Conservation (phyloP, 2,113 vertebrate species). For the Cyphomyrus discorhynchus region DNA sequence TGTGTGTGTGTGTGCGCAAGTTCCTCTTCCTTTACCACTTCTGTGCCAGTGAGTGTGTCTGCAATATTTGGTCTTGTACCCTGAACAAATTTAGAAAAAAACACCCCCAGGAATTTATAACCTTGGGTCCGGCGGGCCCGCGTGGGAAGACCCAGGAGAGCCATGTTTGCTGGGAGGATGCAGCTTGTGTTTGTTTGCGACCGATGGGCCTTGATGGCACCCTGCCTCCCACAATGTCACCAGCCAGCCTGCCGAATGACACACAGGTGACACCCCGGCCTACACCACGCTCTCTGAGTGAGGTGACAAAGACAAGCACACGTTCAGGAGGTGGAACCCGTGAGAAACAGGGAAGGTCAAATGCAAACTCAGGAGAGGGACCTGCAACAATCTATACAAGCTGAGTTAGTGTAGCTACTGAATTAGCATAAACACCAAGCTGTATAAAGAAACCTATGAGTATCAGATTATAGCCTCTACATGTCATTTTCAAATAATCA, state of each 20-base stretch:
- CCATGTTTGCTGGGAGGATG: neutral
- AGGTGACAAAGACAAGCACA: neutral
- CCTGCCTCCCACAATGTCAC: neutral
- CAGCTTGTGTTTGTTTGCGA: neutral
- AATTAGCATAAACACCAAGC: neutral
- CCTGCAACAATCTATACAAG: neutral
- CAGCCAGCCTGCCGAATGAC: neutral
- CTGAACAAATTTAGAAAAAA: neutral
- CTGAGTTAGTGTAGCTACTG: neutral
- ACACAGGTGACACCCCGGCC: neutral
- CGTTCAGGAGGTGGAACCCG: neutral
- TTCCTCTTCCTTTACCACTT: neutral
- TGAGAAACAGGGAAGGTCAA: neutral
- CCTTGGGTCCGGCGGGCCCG: neutral
- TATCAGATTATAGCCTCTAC: neutral
- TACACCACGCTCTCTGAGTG: neutral
- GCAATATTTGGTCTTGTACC: neutral
- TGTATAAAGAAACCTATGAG: neutral
- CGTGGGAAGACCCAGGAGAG: neutral
- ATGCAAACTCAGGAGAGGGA: neutral
- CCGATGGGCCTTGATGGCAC: neutral
- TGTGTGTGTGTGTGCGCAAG: neutral
- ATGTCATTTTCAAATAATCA: neutral
- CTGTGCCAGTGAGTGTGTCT: neutral
- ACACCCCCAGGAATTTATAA: neutral